These are phyloP conservation scores for Chrysochloris asiatica DNA, from an alignment of 2,113 vertebrate genomes.

Conservation along the genomic window DNA sequence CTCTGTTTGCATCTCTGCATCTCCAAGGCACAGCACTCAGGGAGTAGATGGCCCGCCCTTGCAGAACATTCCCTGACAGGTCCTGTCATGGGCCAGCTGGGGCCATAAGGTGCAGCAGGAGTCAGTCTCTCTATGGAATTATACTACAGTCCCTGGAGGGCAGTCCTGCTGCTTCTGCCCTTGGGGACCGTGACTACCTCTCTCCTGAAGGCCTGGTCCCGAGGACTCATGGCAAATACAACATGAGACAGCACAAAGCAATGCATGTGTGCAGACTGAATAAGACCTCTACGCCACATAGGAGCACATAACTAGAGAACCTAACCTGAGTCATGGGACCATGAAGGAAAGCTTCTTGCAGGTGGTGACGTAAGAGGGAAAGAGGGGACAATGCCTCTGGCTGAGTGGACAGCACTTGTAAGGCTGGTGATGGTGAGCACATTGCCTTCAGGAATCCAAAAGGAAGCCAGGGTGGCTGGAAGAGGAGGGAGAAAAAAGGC, in stretches of 20 bases:
- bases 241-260: background rate
- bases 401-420: background rate
- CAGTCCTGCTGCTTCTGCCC: background rate
- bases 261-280: background rate
- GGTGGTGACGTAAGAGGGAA: background rate
- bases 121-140: background rate
- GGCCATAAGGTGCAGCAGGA: background rate
- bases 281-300: background rate
- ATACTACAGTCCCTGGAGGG: fast-evolving
- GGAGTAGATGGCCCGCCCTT: background rate
- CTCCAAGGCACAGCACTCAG: background rate
- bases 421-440: background rate
- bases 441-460: background rate
- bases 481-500: too few relatives aligned
- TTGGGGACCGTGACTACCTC: too few relatives aligned
- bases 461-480: background rate
- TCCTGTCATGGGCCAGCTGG: background rate
- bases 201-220: background rate
- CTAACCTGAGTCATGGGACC: background rate
- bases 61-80: background rate
- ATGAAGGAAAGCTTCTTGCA: background rate
- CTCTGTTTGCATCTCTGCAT: too few relatives aligned
- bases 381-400: background rate
- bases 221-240: background rate
- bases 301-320: background rate